phyloP scores from a whole-genome alignment of 30 jellyfish, hydroid and myxozoan genomes.

The Cassiopea andromeda region DNA sequence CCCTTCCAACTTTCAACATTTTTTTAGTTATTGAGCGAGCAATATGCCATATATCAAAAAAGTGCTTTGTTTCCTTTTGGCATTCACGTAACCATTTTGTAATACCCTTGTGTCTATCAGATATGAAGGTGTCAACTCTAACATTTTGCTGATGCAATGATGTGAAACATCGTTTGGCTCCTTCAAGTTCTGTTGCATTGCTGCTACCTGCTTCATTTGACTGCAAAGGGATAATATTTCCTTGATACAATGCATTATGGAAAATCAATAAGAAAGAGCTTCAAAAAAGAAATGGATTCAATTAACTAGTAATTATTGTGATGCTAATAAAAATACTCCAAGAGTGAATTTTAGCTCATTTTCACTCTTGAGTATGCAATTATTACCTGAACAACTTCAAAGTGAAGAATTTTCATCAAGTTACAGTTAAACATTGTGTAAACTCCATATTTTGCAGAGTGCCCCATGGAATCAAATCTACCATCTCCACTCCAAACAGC shows the following conservation, averaged over 20 bases:
- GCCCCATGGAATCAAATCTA: slow-evolving; percentile 69
- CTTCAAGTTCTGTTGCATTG: slow-evolving; percentile 14
- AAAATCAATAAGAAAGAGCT: neutral
- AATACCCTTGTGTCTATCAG: slow-evolving; percentile 52
- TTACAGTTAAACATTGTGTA: slow-evolving; percentile 23
- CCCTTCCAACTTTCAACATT: slow-evolving; percentile 32
- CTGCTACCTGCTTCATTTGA: neutral
- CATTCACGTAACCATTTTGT: slow-evolving; percentile 40
- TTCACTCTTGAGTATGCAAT: neutral
- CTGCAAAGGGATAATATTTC: neutral
- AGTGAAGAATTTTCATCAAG: slow-evolving; percentile 21
- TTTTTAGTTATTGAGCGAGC: slow-evolving; percentile 7
- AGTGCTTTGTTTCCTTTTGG: slow-evolving; percentile 23
- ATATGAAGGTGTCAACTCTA: neutral
- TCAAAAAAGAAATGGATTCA: neutral
- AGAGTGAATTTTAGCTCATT: neutral
- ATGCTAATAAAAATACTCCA: neutral
- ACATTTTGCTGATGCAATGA: neutral
- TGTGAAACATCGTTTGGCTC: slow-evolving; percentile 6
- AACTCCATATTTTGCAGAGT: slow-evolving; percentile 39
- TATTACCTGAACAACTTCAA: slow-evolving; percentile 40
- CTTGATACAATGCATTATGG: neutral
- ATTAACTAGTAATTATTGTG: neutral
- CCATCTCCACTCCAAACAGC: slow-evolving; percentile 66
- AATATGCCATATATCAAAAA: slow-evolving; percentile 49